Base-by-base conservation (phyloP, 2,888 invertebrate species). In the Seira ritae region DNA sequence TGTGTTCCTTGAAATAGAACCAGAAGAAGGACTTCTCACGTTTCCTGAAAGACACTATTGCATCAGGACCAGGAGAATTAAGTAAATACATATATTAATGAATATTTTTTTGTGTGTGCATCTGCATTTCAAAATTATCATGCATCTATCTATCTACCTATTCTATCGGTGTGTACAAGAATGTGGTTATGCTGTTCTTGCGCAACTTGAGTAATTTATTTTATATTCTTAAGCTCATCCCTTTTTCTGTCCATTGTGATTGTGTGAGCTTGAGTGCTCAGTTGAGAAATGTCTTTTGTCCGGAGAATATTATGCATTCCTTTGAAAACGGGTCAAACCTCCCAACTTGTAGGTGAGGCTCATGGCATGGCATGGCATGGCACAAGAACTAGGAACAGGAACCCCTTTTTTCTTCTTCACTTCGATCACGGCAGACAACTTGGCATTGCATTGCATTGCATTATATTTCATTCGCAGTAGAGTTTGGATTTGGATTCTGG, bases 321-420 rank as follows among this genome's bases (percentile, higher is more conserved):
- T 55, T n/a, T 17, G 55, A 55, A 55, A 55, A 55, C 55, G 55
- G 55, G 55, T 55, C 55, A 55, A 55, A 55, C 55, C 55, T 55
- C 55, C 55, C 55, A 55, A 55, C 55, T 55, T 8, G 17, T n/a
- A 55, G 55, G 55, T 55, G 55, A 55, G 55, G 55, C 55, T 55
- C 2, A 55, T 55, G 42, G 42, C 55, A 55, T n/a, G 55, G 15
- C 3, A 8, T 17, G 17, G 42, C 12, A 8, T 42, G 12, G 6
- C 6, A 8, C 42, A 42, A 8, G 42, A 42, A 42, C 12, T 6
- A 42, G 6, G 42, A 8, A 8, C n/a, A n/a, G 2, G 31, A 31
- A 31, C 55, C 55, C 55, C 12, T 55, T 12, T 55, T 15, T 55
- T 55, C 31, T 8, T 4, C 31, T 31, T 8, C 31, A 31, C 31